Conservation (phyloP, 2,888 invertebrate species). For the Bombylius major region DNA sequence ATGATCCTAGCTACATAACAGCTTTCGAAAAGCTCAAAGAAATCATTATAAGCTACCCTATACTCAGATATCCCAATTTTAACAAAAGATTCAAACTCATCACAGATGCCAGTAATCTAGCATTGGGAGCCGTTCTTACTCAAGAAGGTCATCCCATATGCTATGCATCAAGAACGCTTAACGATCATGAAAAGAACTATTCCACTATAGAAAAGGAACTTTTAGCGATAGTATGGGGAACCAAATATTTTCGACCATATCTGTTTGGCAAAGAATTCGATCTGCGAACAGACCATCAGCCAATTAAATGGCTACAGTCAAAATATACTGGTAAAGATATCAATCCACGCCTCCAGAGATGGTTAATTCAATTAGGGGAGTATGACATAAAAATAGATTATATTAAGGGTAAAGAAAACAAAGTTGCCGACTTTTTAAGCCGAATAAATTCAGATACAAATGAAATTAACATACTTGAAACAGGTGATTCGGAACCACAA, state of each 20-base stretch:
- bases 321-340: conserved; percentile 2
- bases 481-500: too few relatives aligned
- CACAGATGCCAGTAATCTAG: conserved; percentile 17
- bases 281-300: conserved; percentile 3
- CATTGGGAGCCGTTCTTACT: conserved; percentile 19
- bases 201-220: conserved; percentile 25
- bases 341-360: not conserved
- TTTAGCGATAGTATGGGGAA: conserved; percentile 21
- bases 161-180: conserved; percentile 21
- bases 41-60: not conserved
- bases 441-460: conserved; percentile 2
- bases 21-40: conserved; percentile 1
- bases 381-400: not conserved
- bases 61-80: conserved; percentile 1
- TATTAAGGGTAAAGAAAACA: conserved; percentile 3
- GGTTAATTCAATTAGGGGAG: not conserved
- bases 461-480: not conserved
- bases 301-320: conserved; percentile 1
- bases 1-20: not conserved
- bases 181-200: conserved; percentile 18
- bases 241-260: conserved; percentile 14
- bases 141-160: conserved; percentile 21
- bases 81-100: conserved; percentile 2
- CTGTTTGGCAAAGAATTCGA: conserved; percentile 4
- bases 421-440: conserved; percentile 5